These are phyloP conservation scores for Todus mexicanus DNA, from an alignment of 2,797 vertebrate species.

Conservation along the genomic window DNA sequence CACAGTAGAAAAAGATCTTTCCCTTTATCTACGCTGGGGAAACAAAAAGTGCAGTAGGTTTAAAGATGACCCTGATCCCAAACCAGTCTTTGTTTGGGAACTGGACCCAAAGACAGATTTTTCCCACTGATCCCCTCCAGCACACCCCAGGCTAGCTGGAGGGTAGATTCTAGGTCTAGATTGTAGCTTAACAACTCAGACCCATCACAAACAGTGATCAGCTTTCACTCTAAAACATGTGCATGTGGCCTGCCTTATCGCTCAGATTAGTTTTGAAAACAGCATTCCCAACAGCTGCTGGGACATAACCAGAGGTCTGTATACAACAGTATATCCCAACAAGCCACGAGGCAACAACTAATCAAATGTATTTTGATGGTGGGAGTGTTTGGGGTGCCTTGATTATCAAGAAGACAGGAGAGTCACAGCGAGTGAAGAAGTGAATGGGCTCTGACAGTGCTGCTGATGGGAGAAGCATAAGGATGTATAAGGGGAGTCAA, in stretches of 20 bases:
- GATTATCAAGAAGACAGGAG: not conserved
- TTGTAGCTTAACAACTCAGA: not conserved
- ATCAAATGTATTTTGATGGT: not conserved
- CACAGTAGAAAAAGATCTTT: not conserved
- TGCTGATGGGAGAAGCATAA: not conserved
- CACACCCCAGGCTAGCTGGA: not conserved
- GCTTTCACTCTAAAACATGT: not conserved
- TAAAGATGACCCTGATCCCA: not conserved
- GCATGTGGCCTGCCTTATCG: not conserved
- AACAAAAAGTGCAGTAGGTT: not conserved
- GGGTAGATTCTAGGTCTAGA: not conserved
- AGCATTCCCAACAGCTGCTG: not conserved
- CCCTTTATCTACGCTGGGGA: not conserved
- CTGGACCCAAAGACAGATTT: not conserved
- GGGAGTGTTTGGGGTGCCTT: not conserved
- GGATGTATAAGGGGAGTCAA: not conserved
- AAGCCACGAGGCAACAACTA: not conserved
- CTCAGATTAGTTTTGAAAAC: not conserved
- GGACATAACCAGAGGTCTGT: not conserved
- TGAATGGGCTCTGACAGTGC: not conserved
- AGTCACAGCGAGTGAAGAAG: not conserved
- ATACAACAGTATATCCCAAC: not conserved
- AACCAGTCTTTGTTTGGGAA: not conserved
- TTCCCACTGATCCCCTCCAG: not conserved
- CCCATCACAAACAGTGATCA: not conserved